Base-by-base conservation (phyloP, 2,797 vertebrate species). In the Sebastes diploproa region DNA sequence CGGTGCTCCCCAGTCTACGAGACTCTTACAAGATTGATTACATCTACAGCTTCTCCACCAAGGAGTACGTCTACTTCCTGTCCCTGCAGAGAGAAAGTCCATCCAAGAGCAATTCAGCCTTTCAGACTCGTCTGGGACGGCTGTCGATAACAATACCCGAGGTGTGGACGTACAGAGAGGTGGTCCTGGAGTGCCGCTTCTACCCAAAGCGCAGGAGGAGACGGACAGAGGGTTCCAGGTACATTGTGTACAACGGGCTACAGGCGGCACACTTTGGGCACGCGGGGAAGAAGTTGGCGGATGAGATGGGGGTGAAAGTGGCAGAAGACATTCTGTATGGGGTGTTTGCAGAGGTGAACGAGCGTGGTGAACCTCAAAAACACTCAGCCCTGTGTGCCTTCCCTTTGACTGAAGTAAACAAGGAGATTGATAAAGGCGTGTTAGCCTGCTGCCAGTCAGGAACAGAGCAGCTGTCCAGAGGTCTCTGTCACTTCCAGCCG, bases 381-480 rank as follows among this genome's bases (percentile, higher is more conserved):
- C 86, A 90, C 79, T 99, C 98, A 0, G 97, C 97, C 0, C 91
- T 99, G 71, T 99, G 98, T 0, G 97, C 96, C 14, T 99, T 98
- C 82, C 92, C 97, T 2, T 56, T 99, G 50, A 75, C 9, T 20
- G 83, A 90, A 67, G 88, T 98, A 55, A 92, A 97, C 79, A 29
- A 54, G 5, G 93, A 94, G 22, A 98, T 99, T 6, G 93, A 96
- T 1, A 10, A 61, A 0, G 97, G 97, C 0, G 97, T 97, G 90
- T 29, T 29, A 29, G 89, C 55, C 46, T 98, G 98, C 88, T 99
- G 98, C 7, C 84, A 42, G 12, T 16, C 66, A 0, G 63, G 94
- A 0, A 0, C 81, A 0, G 95, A 94, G 65, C 87, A 94, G 4
- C 88, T 96, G 32, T 92, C 84, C 34, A 93, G 98, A 66, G 97